Conservation (phyloP, 2,797 vertebrate species). For the Melanotaenia boesemani region DNA sequence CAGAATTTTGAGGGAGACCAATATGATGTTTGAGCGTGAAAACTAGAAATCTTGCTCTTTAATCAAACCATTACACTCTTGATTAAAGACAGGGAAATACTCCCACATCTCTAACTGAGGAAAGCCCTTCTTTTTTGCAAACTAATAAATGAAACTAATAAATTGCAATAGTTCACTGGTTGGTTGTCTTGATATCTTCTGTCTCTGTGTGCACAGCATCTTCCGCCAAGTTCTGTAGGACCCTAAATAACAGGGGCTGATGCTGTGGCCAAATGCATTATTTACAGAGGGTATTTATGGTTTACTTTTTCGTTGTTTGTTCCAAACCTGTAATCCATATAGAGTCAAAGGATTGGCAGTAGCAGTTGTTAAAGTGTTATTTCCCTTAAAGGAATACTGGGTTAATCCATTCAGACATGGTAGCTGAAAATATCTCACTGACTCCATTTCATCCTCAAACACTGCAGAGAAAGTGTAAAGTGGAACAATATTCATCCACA, state of each 20-base stretch:
- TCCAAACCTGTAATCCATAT: constrained; percentile 51
- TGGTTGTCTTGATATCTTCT: neutral
- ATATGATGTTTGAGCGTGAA: too few relatives aligned
- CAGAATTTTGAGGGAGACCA: too few relatives aligned
- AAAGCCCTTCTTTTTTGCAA: neutral
- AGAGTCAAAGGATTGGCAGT: constrained; percentile 35
- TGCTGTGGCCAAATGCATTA: too few relatives aligned
- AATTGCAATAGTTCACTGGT: neutral
- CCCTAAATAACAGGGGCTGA: too few relatives aligned
- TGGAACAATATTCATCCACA: constrained; percentile 41
- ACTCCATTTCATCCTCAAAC: constrained; percentile 60
- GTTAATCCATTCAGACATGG: constrained; percentile 76
- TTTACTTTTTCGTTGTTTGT: constrained; percentile 20
- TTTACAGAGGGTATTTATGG: constrained; percentile 16
- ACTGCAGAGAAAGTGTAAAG: constrained; percentile 50
- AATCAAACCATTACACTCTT: too few relatives aligned
- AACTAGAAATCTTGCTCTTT: too few relatives aligned
- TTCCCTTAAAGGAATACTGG: constrained; percentile 66
- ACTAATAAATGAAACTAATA: neutral
- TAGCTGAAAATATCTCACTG: constrained; percentile 73
- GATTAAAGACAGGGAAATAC: too few relatives aligned
- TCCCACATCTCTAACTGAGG: neutral
- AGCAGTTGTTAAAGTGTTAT: constrained; percentile 56
- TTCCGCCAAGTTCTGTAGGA: neutral
- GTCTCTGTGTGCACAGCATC: neutral